These are phyloP conservation scores for Acronicta leporina DNA, from an alignment of 2,888 invertebrate genomes.

Conservation along the genomic window DNA sequence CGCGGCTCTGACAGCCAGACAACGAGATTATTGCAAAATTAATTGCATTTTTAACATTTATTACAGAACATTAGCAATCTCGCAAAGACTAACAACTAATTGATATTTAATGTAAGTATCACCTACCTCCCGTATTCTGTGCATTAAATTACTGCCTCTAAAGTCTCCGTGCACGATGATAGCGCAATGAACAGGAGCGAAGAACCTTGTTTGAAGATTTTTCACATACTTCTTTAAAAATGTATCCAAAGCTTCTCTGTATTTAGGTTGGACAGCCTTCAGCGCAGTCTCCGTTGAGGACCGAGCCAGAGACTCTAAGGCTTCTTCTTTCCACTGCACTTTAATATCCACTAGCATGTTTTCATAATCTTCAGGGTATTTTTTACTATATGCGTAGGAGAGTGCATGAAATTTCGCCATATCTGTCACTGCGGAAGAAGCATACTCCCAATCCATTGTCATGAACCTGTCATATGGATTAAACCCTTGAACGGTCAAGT, in stretches of 20 bases:
- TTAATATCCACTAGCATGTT: not conserved
- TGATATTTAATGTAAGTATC: not conserved
- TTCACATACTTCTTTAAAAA: slow-evolving; percentile 40
- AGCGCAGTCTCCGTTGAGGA: slow-evolving; percentile 30
- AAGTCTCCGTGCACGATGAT: slow-evolving; percentile 60
- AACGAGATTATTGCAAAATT: too few species aligned
- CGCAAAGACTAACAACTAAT: too few species aligned
- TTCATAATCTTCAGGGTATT: slow-evolving; percentile 60
- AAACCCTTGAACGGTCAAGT: slow-evolving; percentile 61
- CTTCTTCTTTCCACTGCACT: not conserved
- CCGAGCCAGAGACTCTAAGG: not conserved
- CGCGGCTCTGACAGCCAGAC: too few species aligned
- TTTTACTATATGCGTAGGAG: slow-evolving; percentile 63
- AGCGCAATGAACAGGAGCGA: slow-evolving; percentile 47
- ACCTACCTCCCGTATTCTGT: slow-evolving; percentile 49
- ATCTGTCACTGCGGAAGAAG: slow-evolving; percentile 58
- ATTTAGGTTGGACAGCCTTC: slow-evolving; percentile 48
- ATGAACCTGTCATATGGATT: slow-evolving; percentile 58
- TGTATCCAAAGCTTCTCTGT: slow-evolving; percentile 49
- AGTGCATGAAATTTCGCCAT: slow-evolving; percentile 72
- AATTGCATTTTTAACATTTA: too few species aligned
- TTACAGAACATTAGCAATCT: too few species aligned
- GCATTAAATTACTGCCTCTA: slow-evolving; percentile 60
- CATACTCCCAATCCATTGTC: slow-evolving; percentile 59
- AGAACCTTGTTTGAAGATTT: slow-evolving; percentile 28